Conservation (phyloP, 92 coral and sea anemone species). For the Parazoanthus swiftii region DNA sequence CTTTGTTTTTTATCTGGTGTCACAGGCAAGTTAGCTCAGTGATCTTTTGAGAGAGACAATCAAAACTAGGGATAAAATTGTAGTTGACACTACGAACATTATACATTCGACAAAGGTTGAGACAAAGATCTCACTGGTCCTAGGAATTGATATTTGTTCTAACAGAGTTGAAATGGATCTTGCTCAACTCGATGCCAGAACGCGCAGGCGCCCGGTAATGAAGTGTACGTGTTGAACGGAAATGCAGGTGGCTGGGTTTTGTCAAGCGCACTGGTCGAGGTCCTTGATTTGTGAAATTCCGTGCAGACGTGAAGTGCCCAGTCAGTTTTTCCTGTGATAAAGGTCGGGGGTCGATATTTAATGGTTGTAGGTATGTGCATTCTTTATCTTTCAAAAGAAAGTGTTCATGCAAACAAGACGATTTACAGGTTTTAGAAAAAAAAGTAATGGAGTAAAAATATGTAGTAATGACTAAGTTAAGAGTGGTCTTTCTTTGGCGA, state of each 20-base stretch:
- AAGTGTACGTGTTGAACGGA: slow-evolving; percentile 6
- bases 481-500: neutral
- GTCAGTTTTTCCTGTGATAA: neutral
- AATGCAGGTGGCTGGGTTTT: neutral
- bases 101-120: neutral
- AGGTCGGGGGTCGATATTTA: slow-evolving; percentile 4
- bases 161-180: neutral
- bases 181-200: neutral
- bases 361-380: neutral
- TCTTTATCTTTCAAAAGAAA: neutral
- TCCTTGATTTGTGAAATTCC: neutral
- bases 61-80: neutral
- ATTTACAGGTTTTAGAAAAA: neutral
- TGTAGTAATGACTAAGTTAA: neutral
- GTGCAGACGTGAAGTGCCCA: slow-evolving; percentile 20
- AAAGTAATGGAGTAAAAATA: neutral
- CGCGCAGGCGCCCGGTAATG: neutral
- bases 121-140: neutral
- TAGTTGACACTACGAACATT: neutral
- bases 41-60: neutral
- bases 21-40: neutral
- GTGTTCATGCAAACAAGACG: neutral
- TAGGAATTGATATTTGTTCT: neutral
- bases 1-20: slow-evolving; percentile 1
- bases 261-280: neutral